Evolutionary conservation across 2,888 invertebrate species (phyloP).

Genomic region (Cylloceria caligata): DNA sequence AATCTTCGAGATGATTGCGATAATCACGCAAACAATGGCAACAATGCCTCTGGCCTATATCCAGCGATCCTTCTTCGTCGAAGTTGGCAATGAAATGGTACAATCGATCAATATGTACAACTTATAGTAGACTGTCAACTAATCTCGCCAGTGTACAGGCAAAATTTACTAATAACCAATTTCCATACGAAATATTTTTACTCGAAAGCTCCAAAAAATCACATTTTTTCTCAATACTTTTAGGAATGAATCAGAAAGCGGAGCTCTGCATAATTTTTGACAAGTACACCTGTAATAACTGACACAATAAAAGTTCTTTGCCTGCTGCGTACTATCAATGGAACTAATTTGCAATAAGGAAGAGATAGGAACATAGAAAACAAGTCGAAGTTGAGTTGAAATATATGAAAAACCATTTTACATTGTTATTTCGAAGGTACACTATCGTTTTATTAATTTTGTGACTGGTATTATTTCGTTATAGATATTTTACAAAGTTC

Average conservation of each 20-base stretch:
- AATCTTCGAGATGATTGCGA: slow-evolving; percentile 2
- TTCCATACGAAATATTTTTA: not conserved
- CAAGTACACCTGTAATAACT: slow-evolving; percentile 52
- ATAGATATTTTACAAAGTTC: slow-evolving; percentile 37
- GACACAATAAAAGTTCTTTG: slow-evolving; percentile 23
- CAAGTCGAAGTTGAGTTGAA: slow-evolving; percentile 26
- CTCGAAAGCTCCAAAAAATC: not conserved
- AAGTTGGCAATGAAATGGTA: slow-evolving; percentile 1
- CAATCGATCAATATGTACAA: slow-evolving; percentile 25
- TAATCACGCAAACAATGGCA: slow-evolving; percentile 1
- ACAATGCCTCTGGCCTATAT: not conserved
- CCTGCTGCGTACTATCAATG: slow-evolving; percentile 11
- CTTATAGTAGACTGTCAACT: too few relatives aligned
- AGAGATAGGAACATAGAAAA: not conserved
- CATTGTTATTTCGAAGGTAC: not conserved
- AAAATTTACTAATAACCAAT: not conserved
- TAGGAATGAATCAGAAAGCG: slow-evolving; percentile 33
- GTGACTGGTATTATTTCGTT: not conserved
- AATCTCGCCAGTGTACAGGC: slow-evolving; percentile 22
- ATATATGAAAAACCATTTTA: not conserved
- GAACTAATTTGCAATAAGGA: slow-evolving; percentile 29
- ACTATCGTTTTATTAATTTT: too few relatives aligned
- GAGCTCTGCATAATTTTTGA: slow-evolving; percentile 60
- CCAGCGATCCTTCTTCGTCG: not conserved
- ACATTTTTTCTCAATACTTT: not conserved